Evolutionary conservation across 2,888 invertebrate species (phyloP).

Genomic region (Tenthredo scrophulariae): DNA sequence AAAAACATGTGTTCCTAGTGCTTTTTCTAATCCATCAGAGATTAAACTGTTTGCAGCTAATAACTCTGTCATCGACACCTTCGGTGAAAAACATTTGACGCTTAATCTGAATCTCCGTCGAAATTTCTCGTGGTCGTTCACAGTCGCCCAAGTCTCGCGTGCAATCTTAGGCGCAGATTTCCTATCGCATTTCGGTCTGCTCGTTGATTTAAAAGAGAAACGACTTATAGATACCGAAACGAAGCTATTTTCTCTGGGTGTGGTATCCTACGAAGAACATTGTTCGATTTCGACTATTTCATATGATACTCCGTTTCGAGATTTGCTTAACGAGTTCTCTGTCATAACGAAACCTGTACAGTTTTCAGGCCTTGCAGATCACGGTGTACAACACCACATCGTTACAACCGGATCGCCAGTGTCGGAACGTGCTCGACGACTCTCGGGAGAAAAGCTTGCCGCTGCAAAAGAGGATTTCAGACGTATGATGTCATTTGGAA

Average conservation of each 20-base stretch:
- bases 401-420: slow-evolving; percentile 60
- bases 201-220: background rate
- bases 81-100: slow-evolving; percentile 44
- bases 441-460: slow-evolving; percentile 59
- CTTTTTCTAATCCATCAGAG: too few relatives aligned
- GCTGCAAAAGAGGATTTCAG: slow-evolving; percentile 61
- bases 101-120: slow-evolving; percentile 56
- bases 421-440: slow-evolving; percentile 60
- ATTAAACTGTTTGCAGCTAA: slow-evolving; percentile 52
- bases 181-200: too few relatives aligned
- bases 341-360: slow-evolving; percentile 26
- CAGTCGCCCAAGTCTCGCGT: slow-evolving; percentile 56
- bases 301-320: slow-evolving; percentile 27
- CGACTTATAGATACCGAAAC: slow-evolving; percentile 51
- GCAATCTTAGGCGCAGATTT: background rate
- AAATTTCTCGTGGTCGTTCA: slow-evolving; percentile 48
- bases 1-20: too few relatives aligned
- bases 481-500: slow-evolving; percentile 60
- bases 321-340: slow-evolving; percentile 23
- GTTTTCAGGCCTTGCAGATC: background rate
- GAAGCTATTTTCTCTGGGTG: background rate
- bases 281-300: slow-evolving; percentile 31
- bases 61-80: slow-evolving; percentile 52
- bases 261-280: background rate
- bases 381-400: slow-evolving; percentile 56